phyloP scores from a whole-genome alignment of 2,113 vertebrate genomes.

The Bombycilla garrulus region DNA sequence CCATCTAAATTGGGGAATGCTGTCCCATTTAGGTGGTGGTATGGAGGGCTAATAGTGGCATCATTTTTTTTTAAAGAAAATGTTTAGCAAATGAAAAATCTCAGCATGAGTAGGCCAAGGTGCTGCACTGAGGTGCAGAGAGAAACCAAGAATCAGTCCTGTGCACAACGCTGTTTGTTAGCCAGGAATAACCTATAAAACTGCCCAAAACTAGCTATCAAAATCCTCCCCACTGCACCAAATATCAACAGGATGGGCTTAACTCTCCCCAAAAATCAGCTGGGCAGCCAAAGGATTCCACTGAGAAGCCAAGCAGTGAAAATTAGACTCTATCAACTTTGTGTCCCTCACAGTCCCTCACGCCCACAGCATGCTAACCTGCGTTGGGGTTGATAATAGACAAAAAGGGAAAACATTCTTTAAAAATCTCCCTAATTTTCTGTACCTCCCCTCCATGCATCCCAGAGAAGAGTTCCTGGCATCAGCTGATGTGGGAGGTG shows the following conservation, averaged over 20 bases:
- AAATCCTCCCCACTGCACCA: not conserved
- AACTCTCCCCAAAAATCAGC: not conserved
- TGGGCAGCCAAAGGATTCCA: not conserved
- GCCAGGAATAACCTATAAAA: not conserved
- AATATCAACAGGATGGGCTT: not conserved
- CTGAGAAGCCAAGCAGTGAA: not conserved
- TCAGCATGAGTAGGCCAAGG: not conserved
- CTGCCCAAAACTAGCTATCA: not conserved
- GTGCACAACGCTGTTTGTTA: not conserved
- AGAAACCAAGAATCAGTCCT: not conserved
- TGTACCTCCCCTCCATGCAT: not conserved
- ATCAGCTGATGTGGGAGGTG: constrained; percentile 70
- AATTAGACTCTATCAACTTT: not conserved
- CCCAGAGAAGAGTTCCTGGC: constrained; percentile 20
- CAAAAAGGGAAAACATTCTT: not conserved
- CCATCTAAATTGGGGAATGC: not conserved
- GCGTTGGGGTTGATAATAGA: rapidly evolving
- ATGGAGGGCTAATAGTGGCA: not conserved
- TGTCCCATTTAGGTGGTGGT: not conserved
- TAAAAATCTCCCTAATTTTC: not conserved
- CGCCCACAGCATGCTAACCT: not conserved
- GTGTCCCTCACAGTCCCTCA: not conserved
- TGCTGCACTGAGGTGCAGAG: not conserved
- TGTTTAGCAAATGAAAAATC: not conserved
- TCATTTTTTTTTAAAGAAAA: not conserved